Evolutionary conservation across 2,888 invertebrate species (phyloP).

Genomic region (Encarsia formosa): DNA sequence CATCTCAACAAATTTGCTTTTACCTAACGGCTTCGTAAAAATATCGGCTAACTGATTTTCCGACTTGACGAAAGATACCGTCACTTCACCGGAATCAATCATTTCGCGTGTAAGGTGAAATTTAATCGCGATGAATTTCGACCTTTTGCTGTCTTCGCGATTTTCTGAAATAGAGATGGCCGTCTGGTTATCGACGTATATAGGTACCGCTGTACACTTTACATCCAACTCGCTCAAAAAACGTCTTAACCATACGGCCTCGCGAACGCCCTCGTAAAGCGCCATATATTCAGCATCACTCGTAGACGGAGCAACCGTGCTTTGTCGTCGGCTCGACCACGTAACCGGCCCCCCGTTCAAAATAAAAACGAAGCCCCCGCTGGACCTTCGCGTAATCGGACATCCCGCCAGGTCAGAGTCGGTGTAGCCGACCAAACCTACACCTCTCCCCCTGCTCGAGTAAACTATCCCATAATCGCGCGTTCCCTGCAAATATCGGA

Average conservation of each 20-base stretch:
- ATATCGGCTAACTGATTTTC: too few relatives aligned
- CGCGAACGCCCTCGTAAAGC: background rate
- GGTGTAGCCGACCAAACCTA: background rate
- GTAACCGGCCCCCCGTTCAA: background rate
- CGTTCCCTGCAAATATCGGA: conserved; percentile 3
- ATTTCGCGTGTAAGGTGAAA: too few relatives aligned
- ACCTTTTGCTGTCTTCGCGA: too few relatives aligned
- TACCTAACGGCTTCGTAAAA: too few relatives aligned
- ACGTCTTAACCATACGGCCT: background rate
- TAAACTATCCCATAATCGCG: background rate
- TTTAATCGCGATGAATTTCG: too few relatives aligned
- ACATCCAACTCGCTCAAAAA: conserved; percentile 17
- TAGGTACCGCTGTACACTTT: too few relatives aligned
- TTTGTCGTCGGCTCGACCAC: background rate
- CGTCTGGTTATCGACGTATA: too few relatives aligned
- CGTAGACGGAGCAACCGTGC: background rate
- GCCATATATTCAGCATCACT: background rate
- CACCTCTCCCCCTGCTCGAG: background rate
- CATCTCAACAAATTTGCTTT: too few relatives aligned
- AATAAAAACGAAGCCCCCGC: background rate
- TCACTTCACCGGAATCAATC: too few relatives aligned
- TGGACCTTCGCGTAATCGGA: background rate
- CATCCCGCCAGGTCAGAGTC: background rate
- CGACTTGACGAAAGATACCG: too few relatives aligned
- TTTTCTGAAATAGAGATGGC: too few relatives aligned